Base-by-base conservation (phyloP, 2,113 vertebrate species). In the Drymodes brunneopygia region DNA sequence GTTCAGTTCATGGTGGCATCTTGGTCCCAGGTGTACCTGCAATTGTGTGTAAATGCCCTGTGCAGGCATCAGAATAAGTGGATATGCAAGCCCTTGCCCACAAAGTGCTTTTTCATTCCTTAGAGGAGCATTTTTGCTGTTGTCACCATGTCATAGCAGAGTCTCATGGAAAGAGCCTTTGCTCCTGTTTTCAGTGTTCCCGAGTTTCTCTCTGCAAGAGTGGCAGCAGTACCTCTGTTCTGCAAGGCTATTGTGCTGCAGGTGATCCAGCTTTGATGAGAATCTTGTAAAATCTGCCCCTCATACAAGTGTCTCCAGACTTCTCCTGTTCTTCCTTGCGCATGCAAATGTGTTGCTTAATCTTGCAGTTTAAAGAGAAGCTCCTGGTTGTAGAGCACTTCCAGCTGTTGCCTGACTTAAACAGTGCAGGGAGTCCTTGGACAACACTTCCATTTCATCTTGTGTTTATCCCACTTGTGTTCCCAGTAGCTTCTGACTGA, bases 81-180 rank as follows among this genome's bases (percentile, higher is more conserved):
- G 23, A 51, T 2, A 1, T 70, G 24, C 64, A 71, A 66, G 23
- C 35, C n/a, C 31, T 86, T 85, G 40, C 42, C 57, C 44, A 23
- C 3, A 2, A 28, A 75, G 22, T 42, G 70, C 19, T 27, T 87
- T 94, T 94, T 53, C 4, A 2, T 69, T 85, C 66, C 40, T 75
- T 40, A 31, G 87, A 82, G 65, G 53, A 90, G 64, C 0, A 0
- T 45, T 92, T 90, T 53, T 91, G 84, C 64, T 71, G 1, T 71
- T 67, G 51, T 58, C 25, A 64, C 33, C n/a, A 9, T 2, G 3
- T 36, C 1, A 15, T 42, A 71, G 24, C 0, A 1, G 2, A 58
- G 42, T 53, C 21, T 44, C 7, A 10, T 86, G 82, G 86, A 94
- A 92, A 66, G 70, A 20, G 8, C 31, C 57, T 88, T 96, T 94